These are phyloP conservation scores for Rhynchomys soricoides DNA, from an alignment of 2,113 vertebrate species.

Conservation along the genomic window DNA sequence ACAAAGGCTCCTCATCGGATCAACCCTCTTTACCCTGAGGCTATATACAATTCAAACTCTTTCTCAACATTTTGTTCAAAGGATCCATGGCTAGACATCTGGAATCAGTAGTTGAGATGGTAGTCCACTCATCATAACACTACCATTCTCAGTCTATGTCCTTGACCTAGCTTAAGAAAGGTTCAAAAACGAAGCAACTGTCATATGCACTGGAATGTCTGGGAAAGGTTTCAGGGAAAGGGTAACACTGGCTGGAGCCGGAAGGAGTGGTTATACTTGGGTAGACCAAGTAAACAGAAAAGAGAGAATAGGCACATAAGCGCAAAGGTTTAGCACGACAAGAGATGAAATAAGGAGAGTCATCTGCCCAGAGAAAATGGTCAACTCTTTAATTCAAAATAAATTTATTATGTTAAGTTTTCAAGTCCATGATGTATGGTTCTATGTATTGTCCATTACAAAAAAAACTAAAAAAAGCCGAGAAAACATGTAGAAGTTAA, in stretches of 20 bases:
- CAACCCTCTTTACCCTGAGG: neutral
- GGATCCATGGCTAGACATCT: neutral
- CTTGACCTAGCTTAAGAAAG: conserved; percentile 39
- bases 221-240: conserved; percentile 46
- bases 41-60: neutral
- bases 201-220: conserved; percentile 8
- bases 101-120: neutral
- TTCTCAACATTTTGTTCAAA: conserved; percentile 1
- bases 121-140: neutral
- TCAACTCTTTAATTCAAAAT: conserved; percentile 34
- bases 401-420: conserved; percentile 39
- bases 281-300: conserved; percentile 1
- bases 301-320: neutral
- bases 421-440: neutral
- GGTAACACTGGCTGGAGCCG: conserved; percentile 20
- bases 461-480: neutral
- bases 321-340: neutral
- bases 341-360: neutral
- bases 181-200: conserved; percentile 44
- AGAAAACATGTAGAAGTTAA: neutral
- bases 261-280: neutral
- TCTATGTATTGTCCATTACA: neutral
- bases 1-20: neutral
- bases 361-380: neutral
- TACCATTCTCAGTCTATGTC: neutral